Percentiles rank a stretch among this genome's conserved stretches.
phyloP scores from a whole-genome alignment of 2,113 vertebrate genomes.

The Willisornis vidua region DNA sequence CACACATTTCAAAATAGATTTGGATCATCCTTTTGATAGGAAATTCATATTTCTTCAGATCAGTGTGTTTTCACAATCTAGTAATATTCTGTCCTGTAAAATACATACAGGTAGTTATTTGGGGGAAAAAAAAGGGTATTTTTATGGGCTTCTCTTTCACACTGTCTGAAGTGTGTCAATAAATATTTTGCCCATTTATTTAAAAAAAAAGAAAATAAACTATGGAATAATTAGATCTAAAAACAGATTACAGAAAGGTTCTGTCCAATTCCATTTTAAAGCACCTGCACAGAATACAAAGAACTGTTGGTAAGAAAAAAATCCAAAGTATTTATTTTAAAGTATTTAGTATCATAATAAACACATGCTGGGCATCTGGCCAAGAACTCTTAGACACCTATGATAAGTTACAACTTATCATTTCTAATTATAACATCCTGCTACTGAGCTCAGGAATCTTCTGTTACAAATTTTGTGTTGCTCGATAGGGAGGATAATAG shows the following conservation, averaged over 20 bases:
- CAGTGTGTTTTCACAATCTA: neutral
- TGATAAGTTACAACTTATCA: constrained; percentile 2
- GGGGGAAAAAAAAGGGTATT: neutral
- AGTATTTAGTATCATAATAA: neutral
- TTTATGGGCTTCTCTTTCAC: neutral
- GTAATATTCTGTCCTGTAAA: neutral
- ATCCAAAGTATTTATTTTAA: neutral
- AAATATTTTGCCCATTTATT: neutral
- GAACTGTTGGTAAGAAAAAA: neutral
- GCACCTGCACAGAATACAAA: neutral
- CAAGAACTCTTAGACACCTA: constrained; percentile 27
- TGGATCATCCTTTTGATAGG: neutral
- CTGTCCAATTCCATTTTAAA: neutral
- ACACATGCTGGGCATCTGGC: constrained; percentile 4
- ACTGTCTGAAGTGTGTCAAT: neutral
- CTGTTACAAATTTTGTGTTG: constrained; percentile 11
- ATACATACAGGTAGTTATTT: neutral
- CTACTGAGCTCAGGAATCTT: neutral
- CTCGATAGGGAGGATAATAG: constrained; percentile 23
- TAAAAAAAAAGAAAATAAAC: neutral
- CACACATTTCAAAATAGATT: neutral
- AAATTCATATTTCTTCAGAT: neutral
- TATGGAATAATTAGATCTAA: neutral
- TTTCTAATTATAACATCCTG: neutral
- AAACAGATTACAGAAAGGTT: neutral